A percentile compares a stretch with the other conserved stretches of the same genome.
phyloP scores from a whole-genome alignment of 2,797 vertebrate genomes.

The Alectoris magna region DNA sequence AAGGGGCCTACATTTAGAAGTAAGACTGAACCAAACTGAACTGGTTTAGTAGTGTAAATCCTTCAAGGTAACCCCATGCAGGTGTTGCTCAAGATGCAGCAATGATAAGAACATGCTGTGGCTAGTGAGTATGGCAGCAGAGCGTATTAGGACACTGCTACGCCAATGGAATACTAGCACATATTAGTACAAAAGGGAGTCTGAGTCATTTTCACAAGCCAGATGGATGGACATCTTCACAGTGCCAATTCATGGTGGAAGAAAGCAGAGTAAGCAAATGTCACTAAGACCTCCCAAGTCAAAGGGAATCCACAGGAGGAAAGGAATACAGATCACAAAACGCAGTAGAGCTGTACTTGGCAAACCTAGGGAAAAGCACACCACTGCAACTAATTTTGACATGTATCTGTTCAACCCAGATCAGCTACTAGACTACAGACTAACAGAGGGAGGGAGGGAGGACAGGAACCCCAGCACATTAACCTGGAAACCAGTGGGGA shows the following conservation, averaged over 20 bases:
- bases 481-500: neutral
- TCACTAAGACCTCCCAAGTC: neutral
- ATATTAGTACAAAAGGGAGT: neutral
- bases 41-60: neutral
- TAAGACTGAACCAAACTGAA: neutral
- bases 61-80: neutral
- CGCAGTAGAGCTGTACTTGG: neutral
- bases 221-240: slow-evolving; percentile 7
- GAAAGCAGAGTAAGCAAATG: neutral
- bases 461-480: neutral
- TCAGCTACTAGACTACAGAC: neutral
- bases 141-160: neutral
- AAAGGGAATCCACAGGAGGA: neutral
- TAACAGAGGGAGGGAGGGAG: neutral
- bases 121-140: neutral
- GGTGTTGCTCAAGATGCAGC: neutral
- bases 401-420: rapidly evolving
- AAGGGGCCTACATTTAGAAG: neutral
- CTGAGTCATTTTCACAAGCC: neutral
- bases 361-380: neutral
- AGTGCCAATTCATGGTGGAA: neutral
- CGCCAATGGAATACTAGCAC: neutral
- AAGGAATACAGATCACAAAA: neutral
- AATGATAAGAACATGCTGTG: neutral
- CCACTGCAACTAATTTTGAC: neutral